Evolutionary conservation across 2,888 invertebrate genomes (phyloP), one percentile per base, ranked within the genome.

Genomic region (Salpingus planirostris): DNA sequence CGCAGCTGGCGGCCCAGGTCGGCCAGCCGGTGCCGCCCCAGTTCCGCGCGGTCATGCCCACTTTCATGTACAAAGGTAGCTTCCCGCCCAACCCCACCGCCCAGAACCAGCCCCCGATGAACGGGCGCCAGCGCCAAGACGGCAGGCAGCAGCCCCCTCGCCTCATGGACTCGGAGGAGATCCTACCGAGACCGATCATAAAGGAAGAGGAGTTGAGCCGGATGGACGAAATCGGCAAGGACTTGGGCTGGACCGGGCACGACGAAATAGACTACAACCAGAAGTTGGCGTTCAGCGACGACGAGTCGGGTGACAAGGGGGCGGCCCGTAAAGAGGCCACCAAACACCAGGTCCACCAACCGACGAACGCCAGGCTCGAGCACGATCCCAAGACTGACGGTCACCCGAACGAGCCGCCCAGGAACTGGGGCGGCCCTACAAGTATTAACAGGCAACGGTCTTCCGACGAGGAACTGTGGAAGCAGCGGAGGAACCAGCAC

Each of bases 231-330:
- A 85, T 92, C 48, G 78, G 86, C 24, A 79, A 84, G 52, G 85
- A 89, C 57, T 82, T 85, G 54, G 91, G 91, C 42, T 95, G 95
- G 95, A 86, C 88, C 36, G 81, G 83, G 47, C 82, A 88, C 54
- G 90, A 90, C 59, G 91, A 91, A 61, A 88, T 93, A 59, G 92
- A 93, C 67, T 93, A 92, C 60, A 88, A 89, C 70, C 88, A 91
- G 69, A 92, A 91, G 65, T 67, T 95, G 59, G 83, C 87, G 46
- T 95, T 93, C 66, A 92, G 92, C 57, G 93, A 95, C 66, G 92
- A 92, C 54, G 93, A 93, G 64, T 69, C 69, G 6, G 53, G 55
- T 30, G 21, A 43, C 15, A 48, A 36, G 33, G 42, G 42, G 2
- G 21, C 18, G 5, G 5, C 18, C 5, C 18, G 18, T 8, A 23